These are phyloP conservation scores for Rousettus madagascariensis DNA, from an alignment of 2,797 vertebrate species.

Conservation along the genomic window DNA sequence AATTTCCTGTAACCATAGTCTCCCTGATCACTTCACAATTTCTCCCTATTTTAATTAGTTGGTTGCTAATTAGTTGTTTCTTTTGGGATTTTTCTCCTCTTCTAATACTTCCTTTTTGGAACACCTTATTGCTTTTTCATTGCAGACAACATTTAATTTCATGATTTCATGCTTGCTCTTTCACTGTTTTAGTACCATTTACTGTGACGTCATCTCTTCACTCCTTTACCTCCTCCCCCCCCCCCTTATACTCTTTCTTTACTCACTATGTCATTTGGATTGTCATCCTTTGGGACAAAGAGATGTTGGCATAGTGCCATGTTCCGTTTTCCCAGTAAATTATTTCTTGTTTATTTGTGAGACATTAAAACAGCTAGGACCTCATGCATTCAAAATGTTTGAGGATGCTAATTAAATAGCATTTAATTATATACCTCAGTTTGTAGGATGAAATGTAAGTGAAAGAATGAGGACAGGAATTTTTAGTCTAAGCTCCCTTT, in stretches of 20 bases:
- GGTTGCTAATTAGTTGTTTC: conserved; percentile 11
- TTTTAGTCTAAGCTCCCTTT: neutral
- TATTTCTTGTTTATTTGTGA: neutral
- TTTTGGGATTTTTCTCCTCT: neutral
- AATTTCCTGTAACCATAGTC: conserved; percentile 1
- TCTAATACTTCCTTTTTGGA: neutral
- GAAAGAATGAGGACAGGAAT: neutral
- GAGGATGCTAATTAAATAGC: neutral
- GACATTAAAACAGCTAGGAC: neutral
- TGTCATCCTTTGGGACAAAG: neutral
- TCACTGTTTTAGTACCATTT: neutral
- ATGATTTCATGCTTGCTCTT: neutral
- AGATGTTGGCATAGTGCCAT: neutral
- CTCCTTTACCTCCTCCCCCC: neutral
- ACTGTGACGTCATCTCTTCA: neutral
- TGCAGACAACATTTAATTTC: neutral
- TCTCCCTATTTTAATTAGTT: neutral
- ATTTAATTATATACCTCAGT: neutral
- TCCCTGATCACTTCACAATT: neutral
- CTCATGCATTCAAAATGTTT: neutral
- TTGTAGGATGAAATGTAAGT: neutral
- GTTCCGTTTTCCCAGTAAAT: neutral
- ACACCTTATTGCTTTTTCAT: neutral
- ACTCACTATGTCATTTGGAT: neutral
- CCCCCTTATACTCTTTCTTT: neutral